Evolutionary conservation across 1,140 invertebrate genomes (phyloP).

Genomic region (Caenorhabditis latens): DNA sequence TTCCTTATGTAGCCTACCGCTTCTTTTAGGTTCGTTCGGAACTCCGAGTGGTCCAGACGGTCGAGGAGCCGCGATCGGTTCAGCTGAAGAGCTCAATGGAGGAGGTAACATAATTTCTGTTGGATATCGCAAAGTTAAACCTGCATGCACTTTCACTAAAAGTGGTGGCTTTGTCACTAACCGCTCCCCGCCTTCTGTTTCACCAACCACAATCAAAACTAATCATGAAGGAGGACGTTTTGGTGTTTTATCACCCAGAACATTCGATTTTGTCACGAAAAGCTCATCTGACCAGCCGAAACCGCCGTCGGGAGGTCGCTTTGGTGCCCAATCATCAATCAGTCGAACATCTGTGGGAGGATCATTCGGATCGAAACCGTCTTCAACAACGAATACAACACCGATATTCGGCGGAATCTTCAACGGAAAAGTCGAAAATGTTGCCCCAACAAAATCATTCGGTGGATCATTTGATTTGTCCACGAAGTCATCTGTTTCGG

Average conservation of each 20-base stretch:
- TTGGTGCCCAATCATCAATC: constrained; percentile 7
- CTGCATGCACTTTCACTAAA: constrained; percentile 9
- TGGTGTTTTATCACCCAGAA: constrained; percentile 1
- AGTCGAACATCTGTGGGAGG: not conserved
- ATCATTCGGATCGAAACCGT: not conserved
- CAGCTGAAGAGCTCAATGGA: constrained; percentile 15
- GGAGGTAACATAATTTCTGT: constrained; percentile 42
- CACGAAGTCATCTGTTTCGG: too few relatives aligned
- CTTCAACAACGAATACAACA: not conserved
- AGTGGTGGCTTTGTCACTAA: constrained; percentile 39
- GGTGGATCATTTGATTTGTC: too few relatives aligned
- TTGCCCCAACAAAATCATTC: too few relatives aligned
- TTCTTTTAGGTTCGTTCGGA: constrained; percentile 39
- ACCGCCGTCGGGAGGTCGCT: not conserved
- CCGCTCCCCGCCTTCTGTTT: not conserved
- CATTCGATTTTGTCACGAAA: not conserved
- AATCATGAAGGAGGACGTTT: constrained; percentile 33
- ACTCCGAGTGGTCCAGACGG: not conserved
- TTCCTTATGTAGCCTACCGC: not conserved
- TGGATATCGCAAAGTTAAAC: not conserved
- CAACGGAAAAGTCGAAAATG: not conserved
- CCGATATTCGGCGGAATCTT: not conserved
- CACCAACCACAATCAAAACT: not conserved
- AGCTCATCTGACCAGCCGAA: not conserved
- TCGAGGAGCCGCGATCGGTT: not conserved